phyloP scores from a whole-genome alignment of 2,797 vertebrate species.

The Halcyon leucocephala region DNA sequence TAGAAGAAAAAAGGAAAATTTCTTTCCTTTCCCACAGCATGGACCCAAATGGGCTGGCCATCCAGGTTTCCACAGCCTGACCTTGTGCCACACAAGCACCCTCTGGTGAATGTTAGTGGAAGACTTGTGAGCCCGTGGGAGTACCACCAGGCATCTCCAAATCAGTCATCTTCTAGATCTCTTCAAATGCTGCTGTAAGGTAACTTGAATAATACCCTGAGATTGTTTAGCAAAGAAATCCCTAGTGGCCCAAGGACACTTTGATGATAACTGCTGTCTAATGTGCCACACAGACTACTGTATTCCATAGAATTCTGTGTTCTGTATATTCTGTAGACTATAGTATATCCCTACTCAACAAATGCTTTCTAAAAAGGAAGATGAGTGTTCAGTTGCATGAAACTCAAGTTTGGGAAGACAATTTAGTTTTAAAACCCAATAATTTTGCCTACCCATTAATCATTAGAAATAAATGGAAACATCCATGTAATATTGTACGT shows the following conservation, averaged over 20 bases:
- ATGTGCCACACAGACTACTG: neutral
- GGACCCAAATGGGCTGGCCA: neutral
- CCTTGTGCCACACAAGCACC: neutral
- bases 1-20: neutral
- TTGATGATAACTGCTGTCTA: neutral
- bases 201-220: neutral
- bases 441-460: neutral
- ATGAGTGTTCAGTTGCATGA: neutral
- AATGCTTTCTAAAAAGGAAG: neutral
- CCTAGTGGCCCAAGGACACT: neutral
- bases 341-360: neutral
- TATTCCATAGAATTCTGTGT: too few relatives aligned
- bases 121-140: neutral
- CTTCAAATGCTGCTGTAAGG: neutral
- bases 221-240: neutral
- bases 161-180: neutral
- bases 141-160: neutral
- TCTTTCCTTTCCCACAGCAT: conserved; percentile 20
- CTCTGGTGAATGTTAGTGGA: neutral
- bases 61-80: neutral
- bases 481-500: conserved; percentile 13
- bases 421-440: neutral
- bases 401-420: neutral
- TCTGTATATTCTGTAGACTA: neutral
- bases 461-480: neutral